A percentile compares a stretch with the other conserved stretches of the same genome.
phyloP scores from a whole-genome alignment of 2,797 vertebrate species.

The Acipenser ruthenus region DNA sequence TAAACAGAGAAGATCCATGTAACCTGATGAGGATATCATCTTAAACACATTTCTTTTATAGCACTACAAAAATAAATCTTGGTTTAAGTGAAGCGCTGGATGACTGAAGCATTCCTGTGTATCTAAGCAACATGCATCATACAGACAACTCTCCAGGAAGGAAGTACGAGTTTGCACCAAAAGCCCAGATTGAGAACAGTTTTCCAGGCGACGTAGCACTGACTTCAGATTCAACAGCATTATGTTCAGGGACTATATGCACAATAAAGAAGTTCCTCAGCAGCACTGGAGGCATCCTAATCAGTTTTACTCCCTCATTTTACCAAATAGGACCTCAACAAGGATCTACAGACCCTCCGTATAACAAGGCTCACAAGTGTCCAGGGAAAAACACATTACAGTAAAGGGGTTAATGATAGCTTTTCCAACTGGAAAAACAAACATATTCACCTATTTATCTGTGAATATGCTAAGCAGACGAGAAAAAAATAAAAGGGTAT shows the following conservation, averaged over 20 bases:
- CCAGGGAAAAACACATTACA: too few relatives aligned
- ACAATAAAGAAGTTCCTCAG: not conserved
- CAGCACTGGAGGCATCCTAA: not conserved
- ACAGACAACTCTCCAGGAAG: not conserved
- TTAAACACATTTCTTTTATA: not conserved
- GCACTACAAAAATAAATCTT: slow-evolving; percentile 6
- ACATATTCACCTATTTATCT: too few relatives aligned
- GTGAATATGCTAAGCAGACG: too few relatives aligned
- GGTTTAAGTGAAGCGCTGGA: not conserved
- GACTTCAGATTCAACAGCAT: not conserved
- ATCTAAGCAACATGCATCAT: not conserved
- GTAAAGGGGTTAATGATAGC: too few relatives aligned
- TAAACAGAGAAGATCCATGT: too few relatives aligned
- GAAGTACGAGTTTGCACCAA: not conserved
- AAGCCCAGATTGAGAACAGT: slow-evolving; percentile 1
- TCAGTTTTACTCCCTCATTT: not conserved
- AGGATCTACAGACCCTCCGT: too few relatives aligned
- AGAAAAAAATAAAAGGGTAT: too few relatives aligned
- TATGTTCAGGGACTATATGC: not conserved
- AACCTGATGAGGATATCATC: too few relatives aligned
- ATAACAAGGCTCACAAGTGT: too few relatives aligned
- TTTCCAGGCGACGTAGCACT: not conserved
- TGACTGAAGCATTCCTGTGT: slow-evolving; percentile 3
- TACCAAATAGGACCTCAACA: too few relatives aligned
- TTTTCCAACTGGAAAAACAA: too few relatives aligned